Percentiles rank a stretch among this genome's conserved stretches.
Conservation (phyloP, 2,797 vertebrate species). For the Cyclopterus lumpus region DNA sequence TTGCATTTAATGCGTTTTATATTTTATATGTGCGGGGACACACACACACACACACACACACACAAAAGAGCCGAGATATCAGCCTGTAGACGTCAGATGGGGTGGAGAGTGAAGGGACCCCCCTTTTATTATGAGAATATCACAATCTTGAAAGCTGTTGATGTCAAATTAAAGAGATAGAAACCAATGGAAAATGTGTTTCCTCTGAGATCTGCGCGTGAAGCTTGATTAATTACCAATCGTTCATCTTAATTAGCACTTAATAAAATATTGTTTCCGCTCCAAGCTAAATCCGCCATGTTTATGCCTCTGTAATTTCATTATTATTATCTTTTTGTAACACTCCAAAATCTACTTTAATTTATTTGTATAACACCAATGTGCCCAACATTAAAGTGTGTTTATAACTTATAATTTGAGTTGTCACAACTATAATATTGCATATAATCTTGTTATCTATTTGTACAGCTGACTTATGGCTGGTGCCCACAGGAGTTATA, state of each 20-base stretch:
- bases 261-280: slow-evolving; percentile 19
- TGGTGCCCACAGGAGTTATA: not conserved
- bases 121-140: not conserved
- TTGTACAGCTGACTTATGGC: not conserved
- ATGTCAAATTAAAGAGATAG: not conserved
- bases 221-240: slow-evolving; percentile 18
- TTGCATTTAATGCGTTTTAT: slow-evolving; percentile 53
- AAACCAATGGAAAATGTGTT: not conserved
- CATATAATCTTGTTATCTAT: not conserved
- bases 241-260: slow-evolving; percentile 44
- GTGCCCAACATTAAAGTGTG: no score
- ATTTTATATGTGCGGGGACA: not conserved
- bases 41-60: no score
- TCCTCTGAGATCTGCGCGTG: not conserved
- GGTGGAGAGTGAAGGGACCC: accelerated
- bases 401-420: no score
- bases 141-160: no score
- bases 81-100: not conserved
- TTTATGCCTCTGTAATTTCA: not conserved
- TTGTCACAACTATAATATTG: not conserved
- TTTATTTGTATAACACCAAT: not conserved
- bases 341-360: not conserved
- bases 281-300: not conserved
- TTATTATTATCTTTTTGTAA: not conserved
- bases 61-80: not conserved